phyloP scores from a whole-genome alignment of 1,140 invertebrate species.

The Aphelenchoides avenae region DNA sequence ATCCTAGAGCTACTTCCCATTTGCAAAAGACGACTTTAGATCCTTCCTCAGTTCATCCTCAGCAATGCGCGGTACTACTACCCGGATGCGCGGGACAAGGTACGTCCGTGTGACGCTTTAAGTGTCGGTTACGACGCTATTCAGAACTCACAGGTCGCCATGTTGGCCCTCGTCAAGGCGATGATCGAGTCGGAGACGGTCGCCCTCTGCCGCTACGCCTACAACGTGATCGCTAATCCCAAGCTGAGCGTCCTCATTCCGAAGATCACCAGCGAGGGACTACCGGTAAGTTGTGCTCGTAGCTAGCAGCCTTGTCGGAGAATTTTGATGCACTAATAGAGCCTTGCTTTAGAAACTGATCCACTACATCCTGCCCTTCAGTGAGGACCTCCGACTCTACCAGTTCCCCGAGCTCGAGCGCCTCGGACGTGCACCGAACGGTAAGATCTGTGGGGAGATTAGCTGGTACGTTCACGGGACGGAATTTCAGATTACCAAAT shows the following conservation, averaged over 20 bases:
- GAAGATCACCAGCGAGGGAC: conserved; percentile 12
- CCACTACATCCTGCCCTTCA: conserved; percentile 30
- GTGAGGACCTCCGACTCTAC: conserved; percentile 27
- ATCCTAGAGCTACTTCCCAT: conserved; percentile 5
- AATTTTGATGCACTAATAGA: background rate
- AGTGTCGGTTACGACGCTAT: conserved; percentile 4
- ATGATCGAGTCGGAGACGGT: conserved; percentile 28
- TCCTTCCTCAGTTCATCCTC: conserved; percentile 30
- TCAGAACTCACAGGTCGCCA: conserved; percentile 7
- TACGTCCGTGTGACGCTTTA: background rate
- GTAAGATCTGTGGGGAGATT: conserved; percentile 5
- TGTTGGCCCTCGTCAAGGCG: conserved; percentile 23
- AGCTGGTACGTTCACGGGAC: background rate
- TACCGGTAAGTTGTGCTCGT: conserved; percentile 9
- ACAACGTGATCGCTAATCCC: conserved; percentile 27
- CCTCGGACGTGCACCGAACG: background rate
- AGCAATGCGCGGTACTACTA: conserved; percentile 27
- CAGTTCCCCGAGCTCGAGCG: conserved; percentile 18
- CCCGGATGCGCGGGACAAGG: conserved; percentile 6
- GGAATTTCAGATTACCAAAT: conserved; percentile 23
- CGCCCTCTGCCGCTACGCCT: conserved; percentile 33
- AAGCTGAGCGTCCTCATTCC: conserved; percentile 25
- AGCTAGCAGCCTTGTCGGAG: conserved; percentile 4
- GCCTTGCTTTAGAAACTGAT: conserved; percentile 28
- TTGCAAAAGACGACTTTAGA: conserved; percentile 9